Evolutionary conservation across 2,888 invertebrate species (phyloP).

Genomic region (Ethmia dodecea): DNA sequence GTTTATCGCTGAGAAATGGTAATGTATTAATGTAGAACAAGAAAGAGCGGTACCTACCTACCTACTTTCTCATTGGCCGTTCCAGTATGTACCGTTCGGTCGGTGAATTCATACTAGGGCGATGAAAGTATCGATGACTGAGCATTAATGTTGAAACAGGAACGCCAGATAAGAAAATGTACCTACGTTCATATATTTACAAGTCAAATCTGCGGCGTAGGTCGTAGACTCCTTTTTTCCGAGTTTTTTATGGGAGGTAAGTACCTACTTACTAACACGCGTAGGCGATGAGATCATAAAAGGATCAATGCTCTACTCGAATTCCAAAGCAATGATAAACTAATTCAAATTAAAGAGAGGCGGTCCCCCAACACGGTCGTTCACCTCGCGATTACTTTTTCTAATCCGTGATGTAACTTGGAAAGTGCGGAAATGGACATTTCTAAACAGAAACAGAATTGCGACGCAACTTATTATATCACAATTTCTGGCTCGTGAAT

Average conservation of each 20-base stretch:
- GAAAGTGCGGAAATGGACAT: conserved; percentile 71
- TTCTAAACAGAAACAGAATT: conserved; percentile 54
- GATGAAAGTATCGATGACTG: conserved; percentile 47
- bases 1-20: conserved; percentile 25
- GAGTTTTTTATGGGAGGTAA: conserved; percentile 30
- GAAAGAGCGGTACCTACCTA: conserved; percentile 60
- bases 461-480: conserved; percentile 58
- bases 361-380: conserved; percentile 49
- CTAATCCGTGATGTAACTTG: conserved; percentile 64
- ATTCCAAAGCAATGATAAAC: conserved; percentile 61
- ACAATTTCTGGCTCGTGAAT: conserved; percentile 50
- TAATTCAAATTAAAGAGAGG: conserved; percentile 43
- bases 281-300: conserved; percentile 66
- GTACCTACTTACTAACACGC: conserved; percentile 21
- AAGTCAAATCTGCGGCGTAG: too few relatives aligned
- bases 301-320: conserved; percentile 69
- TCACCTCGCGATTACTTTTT: conserved; percentile 55
- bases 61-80: conserved; percentile 51
- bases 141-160: neutral
- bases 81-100: conserved; percentile 41
- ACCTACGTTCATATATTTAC: too few relatives aligned
- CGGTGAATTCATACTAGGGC: conserved; percentile 47
- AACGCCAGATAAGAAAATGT: neutral
- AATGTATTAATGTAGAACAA: conserved; percentile 43
- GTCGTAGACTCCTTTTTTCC: too few relatives aligned